Conservation (phyloP, 2,888 invertebrate genomes). For the Drosophila macrospina region DNA sequence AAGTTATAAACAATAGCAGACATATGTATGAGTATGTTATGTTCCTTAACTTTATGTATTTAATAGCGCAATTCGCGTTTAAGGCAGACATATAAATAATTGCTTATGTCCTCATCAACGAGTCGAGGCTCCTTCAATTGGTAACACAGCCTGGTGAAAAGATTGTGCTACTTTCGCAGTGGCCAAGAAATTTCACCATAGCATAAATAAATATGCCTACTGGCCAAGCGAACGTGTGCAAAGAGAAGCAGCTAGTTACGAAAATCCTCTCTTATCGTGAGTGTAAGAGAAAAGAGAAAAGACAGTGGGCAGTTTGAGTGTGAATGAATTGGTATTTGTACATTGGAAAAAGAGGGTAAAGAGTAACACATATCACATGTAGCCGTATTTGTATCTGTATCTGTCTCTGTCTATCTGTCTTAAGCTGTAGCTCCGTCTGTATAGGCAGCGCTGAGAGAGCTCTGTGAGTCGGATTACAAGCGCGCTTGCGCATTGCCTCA, state of each 20-base stretch:
- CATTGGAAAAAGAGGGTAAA: conserved; percentile 38
- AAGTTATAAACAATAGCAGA: too few species aligned
- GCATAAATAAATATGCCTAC: conserved; percentile 68
- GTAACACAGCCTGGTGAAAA: conserved; percentile 26
- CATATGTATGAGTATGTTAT: too few species aligned
- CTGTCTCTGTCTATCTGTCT: not conserved
- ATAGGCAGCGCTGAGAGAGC: conserved; percentile 1
- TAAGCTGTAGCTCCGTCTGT: not conserved
- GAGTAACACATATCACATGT: conserved; percentile 28
- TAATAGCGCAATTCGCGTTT: too few species aligned
- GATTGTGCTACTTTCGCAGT: conserved; percentile 64
- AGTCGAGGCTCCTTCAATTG: not conserved
- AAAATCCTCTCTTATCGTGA: too few species aligned
- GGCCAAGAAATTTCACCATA: conserved; percentile 60
- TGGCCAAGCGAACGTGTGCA: conserved; percentile 53
- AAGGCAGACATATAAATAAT: not conserved
- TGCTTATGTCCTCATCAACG: too few species aligned
- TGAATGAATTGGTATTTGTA: conserved; percentile 17
- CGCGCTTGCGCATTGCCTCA: conserved; percentile 52
- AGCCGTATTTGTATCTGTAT: not conserved
- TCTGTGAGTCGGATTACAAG: conserved; percentile 61
- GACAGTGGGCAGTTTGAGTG: conserved; percentile 11
- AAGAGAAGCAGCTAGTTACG: conserved; percentile 21
- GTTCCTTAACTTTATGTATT: too few species aligned
- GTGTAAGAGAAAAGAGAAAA: conserved; percentile 4